These are phyloP conservation scores for Gila orcuttii DNA, from an alignment of 2,113 vertebrate genomes.

Conservation along the genomic window DNA sequence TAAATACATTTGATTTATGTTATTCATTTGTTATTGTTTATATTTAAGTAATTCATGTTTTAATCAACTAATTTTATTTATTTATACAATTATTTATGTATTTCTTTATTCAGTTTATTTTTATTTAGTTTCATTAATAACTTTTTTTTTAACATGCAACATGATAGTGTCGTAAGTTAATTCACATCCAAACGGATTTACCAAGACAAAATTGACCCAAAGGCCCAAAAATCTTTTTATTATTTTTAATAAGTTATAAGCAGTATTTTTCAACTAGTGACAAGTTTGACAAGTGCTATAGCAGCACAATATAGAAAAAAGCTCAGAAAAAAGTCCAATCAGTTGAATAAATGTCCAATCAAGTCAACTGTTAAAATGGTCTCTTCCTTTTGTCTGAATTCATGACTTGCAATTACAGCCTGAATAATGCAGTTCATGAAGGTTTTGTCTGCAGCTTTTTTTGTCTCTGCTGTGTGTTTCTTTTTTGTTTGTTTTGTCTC, in stretches of 20 bases:
- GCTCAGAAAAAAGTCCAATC: neutral
- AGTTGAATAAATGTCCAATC: neutral
- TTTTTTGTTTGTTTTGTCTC: slow-evolving; percentile 57
- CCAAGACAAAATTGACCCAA: neutral
- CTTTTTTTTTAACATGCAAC: neutral
- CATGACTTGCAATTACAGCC: neutral
- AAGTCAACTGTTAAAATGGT: neutral
- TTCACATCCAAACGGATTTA: neutral
- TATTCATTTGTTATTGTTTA: too few relatives aligned
- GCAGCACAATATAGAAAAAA: too few relatives aligned
- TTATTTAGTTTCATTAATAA: neutral
- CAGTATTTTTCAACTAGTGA: too few relatives aligned
- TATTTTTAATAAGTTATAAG: too few relatives aligned
- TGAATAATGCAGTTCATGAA: slow-evolving; percentile 4
- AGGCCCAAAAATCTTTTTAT: too few relatives aligned
- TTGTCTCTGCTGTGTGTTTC: slow-evolving; percentile 33
- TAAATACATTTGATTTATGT: too few relatives aligned
- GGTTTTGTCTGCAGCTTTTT: slow-evolving; percentile 44
- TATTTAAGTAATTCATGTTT: too few relatives aligned
- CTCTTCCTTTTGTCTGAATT: too few relatives aligned
- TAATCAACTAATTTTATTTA: too few relatives aligned
- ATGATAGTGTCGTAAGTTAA: neutral
- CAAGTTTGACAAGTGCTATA: too few relatives aligned
- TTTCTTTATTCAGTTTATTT: neutral
- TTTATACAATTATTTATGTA: neutral